A percentile compares a stretch with the other conserved stretches of the same genome.
Evolutionary conservation across 2,113 vertebrate species (phyloP).

Genomic region (Gnathonemus longibarbis): DNA sequence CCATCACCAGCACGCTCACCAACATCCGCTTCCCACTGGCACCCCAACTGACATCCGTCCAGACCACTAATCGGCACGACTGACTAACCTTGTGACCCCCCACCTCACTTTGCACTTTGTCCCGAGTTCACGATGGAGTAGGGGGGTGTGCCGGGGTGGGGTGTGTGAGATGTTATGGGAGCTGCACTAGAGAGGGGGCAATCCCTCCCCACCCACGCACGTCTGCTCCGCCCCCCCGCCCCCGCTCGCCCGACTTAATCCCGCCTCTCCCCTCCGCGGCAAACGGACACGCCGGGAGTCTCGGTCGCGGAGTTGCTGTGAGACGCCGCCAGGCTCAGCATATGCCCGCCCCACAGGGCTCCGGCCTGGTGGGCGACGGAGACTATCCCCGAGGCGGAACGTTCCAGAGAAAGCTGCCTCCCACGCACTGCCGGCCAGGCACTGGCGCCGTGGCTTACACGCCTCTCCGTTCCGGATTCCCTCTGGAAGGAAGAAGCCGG

Average conservation of each 20-base stretch:
- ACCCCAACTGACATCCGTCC: neutral
- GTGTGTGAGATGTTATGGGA: neutral
- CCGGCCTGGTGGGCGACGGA: neutral
- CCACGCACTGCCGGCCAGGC: neutral
- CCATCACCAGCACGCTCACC: neutral
- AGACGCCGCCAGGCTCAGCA: neutral
- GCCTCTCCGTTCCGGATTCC: neutral
- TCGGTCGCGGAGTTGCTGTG: neutral
- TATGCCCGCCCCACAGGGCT: neutral
- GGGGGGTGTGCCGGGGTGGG: too few relatives aligned
- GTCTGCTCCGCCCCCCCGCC: neutral
- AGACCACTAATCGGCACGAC: neutral
- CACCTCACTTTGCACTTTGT: neutral
- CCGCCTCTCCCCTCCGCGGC: neutral
- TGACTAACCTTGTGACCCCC: neutral
- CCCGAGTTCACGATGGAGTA: neutral
- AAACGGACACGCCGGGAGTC: slow-evolving; percentile 7
- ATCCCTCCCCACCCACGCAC: neutral
- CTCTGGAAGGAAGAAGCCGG: neutral
- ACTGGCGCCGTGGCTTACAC: neutral
- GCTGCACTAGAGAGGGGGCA: neutral
- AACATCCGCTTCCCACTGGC: neutral
- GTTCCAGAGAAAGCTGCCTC: neutral
- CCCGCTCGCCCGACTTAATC: neutral
- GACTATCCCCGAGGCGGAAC: neutral